Evolutionary conservation across 2,113 vertebrate genomes (phyloP).

Genomic region (Arenaria interpres): DNA sequence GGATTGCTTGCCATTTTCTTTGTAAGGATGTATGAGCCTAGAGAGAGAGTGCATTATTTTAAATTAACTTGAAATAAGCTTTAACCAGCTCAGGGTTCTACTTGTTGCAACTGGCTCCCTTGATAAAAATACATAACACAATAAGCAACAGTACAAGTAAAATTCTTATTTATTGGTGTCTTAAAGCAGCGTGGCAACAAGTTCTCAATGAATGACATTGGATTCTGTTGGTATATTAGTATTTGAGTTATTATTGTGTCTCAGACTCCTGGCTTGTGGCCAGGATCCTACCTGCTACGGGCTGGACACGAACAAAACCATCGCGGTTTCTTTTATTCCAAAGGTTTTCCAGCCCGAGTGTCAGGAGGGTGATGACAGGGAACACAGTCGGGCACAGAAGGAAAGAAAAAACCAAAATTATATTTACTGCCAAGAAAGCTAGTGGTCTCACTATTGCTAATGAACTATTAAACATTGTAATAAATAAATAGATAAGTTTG

Average conservation of each 20-base stretch:
- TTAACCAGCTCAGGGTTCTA: background rate
- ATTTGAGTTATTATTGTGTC: background rate
- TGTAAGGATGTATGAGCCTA: background rate
- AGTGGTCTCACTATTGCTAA: background rate
- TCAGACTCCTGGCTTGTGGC: background rate
- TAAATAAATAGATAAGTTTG: background rate
- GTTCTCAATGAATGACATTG: background rate
- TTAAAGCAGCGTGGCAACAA: background rate
- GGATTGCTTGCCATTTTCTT: conserved; percentile 25
- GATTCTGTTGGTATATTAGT: background rate
- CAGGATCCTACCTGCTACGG: background rate
- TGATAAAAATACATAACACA: background rate
- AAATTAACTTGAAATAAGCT: conserved; percentile 15
- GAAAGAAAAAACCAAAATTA: background rate
- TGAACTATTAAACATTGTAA: background rate
- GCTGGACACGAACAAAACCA: background rate
- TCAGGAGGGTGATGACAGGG: background rate
- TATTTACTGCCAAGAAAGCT: background rate
- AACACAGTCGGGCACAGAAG: background rate
- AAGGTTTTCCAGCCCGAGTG: background rate
- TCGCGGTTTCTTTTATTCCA: background rate
- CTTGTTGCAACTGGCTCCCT: background rate
- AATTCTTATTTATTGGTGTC: background rate
- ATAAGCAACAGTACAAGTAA: background rate
- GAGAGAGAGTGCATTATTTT: background rate